Evolutionary conservation across 2,888 invertebrate species (phyloP), one percentile per base, ranked within the genome.

Genomic region (Synergus gifuensis): DNA sequence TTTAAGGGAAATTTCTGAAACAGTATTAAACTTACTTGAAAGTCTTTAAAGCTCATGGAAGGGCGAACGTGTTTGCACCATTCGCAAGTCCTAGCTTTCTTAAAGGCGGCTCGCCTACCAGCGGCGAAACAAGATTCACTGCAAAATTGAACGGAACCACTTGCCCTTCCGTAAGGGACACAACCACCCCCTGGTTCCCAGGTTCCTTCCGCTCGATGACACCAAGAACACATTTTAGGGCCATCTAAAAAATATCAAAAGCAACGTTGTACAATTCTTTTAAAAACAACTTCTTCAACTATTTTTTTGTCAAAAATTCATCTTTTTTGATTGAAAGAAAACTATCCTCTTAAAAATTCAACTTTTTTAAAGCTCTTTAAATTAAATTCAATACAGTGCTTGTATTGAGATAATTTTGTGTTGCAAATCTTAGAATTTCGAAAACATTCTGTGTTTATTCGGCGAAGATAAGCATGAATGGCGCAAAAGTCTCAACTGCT

Each of bases 21-120:
- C 54, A 67, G n/a, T 9, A 63, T 14, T 63, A 58, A 79, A 80
- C 79, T 87, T 88, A 93, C 93, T 90, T 93, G 93, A 86, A 98
- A 97, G 92, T 98, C 98, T 22, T 98, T 97, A 90, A 97, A 98
- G 85, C 97, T 97, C 76, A 98, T 97, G 0, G 98, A 97, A 89
- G 97, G 97, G 44, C 98, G 93, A 5, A 98, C 96, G 89, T 98
- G 98, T 81, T 97, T 94, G 92, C 98, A 98, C 98, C 98, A 98
- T 92, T 98, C 98, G 91, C 98, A 98, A 4, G 97, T 97, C 93
- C 97, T 97, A 83, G 97, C 97, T 85, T 96, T 95, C 93, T 98
- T 98, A 93, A 98, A 98, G 86, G 96, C 97, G 1, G 98, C 98
- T 36, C 98, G 94, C 64, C 98, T 94, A 62, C 97, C 98, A 90